These are phyloP conservation scores for Hemiprocne comata DNA, from an alignment of 2,113 vertebrate genomes.

Conservation along the genomic window DNA sequence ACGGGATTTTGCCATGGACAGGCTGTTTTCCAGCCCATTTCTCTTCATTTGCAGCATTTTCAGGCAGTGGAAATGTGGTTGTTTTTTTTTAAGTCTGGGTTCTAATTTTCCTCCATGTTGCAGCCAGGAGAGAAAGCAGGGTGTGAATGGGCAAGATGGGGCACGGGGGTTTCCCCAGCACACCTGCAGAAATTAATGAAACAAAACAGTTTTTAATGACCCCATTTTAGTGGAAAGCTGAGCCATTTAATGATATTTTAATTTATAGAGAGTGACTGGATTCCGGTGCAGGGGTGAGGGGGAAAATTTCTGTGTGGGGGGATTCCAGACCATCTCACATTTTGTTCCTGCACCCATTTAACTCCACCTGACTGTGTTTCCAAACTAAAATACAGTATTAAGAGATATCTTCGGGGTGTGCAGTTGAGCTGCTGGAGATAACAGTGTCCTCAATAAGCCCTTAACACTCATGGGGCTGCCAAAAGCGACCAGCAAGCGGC, in stretches of 20 bases:
- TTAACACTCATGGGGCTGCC: not conserved
- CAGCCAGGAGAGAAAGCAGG: fast-evolving
- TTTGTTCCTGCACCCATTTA: not conserved
- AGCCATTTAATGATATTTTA: not conserved
- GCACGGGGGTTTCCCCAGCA: fast-evolving
- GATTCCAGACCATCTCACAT: not conserved
- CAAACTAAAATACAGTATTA: not conserved
- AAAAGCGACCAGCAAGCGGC: not conserved
- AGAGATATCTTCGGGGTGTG: not conserved
- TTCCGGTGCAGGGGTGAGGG: fast-evolving
- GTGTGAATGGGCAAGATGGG: fast-evolving
- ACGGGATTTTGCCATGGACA: fast-evolving
- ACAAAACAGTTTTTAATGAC: not conserved
- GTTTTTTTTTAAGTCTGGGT: not conserved
- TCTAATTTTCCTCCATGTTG: not conserved
- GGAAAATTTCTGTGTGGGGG: fast-evolving
- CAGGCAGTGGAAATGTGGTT: too few relatives aligned
- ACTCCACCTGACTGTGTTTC: fast-evolving
- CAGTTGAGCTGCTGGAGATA: not conserved
- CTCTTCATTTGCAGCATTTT: not conserved
- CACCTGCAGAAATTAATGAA: not conserved
- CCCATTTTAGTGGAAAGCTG: fast-evolving
- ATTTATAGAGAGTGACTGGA: not conserved
- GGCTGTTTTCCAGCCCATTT: not conserved
- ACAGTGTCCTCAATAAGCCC: not conserved